A percentile compares a stretch with the other conserved stretches of the same genome.
These are phyloP conservation scores for Clusia tigrina DNA, from an alignment of 2,888 invertebrate species.

Conservation along the genomic window DNA sequence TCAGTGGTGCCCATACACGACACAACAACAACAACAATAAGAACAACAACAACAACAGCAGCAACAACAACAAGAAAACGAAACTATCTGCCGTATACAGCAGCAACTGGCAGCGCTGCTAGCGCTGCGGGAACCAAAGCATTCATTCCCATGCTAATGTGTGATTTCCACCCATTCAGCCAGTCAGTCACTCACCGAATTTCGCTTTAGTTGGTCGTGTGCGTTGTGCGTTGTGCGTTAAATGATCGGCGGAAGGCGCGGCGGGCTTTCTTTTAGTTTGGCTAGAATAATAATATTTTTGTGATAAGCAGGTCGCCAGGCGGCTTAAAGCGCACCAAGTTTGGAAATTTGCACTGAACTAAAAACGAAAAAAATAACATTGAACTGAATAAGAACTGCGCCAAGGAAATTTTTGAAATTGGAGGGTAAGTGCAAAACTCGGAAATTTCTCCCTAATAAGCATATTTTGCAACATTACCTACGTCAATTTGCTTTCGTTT, in stretches of 20 bases:
- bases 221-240: too few relatives aligned
- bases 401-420: too few relatives aligned
- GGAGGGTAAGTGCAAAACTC: too few relatives aligned
- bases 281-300: not conserved
- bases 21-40: not conserved
- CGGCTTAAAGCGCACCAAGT: too few relatives aligned
- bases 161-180: not conserved
- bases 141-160: conserved; percentile 1
- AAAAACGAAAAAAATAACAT: too few relatives aligned
- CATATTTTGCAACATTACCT: too few relatives aligned
- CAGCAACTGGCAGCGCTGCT: conserved; percentile 19
- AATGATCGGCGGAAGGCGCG: too few relatives aligned
- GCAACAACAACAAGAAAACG: not conserved
- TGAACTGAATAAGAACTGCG: too few relatives aligned
- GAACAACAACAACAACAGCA: not conserved
- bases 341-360: too few relatives aligned
- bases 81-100: not conserved
- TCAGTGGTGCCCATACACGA: not conserved
- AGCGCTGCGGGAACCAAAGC: not conserved
- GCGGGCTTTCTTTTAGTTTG: not conserved
- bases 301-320: not conserved
- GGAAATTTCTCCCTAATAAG: too few relatives aligned
- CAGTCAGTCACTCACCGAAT: conserved; percentile 28
- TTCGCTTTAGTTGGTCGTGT: conserved; percentile 26
- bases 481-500: too few relatives aligned